Base-by-base conservation (phyloP, 2,113 vertebrate species). In the Paramormyrops kingsleyae region DNA sequence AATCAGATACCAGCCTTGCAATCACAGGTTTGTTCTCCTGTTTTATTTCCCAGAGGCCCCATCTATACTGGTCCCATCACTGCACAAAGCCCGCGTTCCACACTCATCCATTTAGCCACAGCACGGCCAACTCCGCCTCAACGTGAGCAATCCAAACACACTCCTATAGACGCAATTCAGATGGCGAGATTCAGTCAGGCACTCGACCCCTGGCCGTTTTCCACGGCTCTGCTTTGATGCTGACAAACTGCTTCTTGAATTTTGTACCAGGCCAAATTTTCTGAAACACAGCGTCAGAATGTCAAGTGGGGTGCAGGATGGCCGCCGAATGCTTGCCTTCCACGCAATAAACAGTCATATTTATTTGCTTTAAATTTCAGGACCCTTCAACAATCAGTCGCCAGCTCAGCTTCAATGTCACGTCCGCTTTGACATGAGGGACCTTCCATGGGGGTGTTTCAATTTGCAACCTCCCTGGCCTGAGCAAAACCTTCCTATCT, bases 401-500 rank as follows among this genome's bases (percentile, higher is more conserved):
- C 17, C 47, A 9, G n/a, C 31, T 35, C 44, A 50, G 12, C 47
- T 70, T 47, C 80, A 50, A 66, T 77, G 83, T 80, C 89, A 83
- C 44, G 6, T n/a, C 39, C 87, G 42, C 66, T 77, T 62, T 80
- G 27, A 70, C 87, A 56, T 13, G 17, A 39, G 35, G 59, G 42
- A 59, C 53, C 80, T 89, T 88, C 89, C 89, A 35, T 47, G 83
- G 70, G 86, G 84, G 89, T 88, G 62, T 92, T 91, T 91, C 91
- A 91, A 91, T 91, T 89, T 91, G 80, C 46, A 50, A 70, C 85
- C 77, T 31, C 53, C 56, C 77, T 56, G 83, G 89, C 86, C 70
- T 53, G 44, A 85, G 27, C 83, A 80, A 90, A 89, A 88, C 88
- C 90, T 89, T 90, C 89, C 89, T 56, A 66, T 92, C 91, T 88